Conservation (phyloP, 37 sponge, comb jelly and placozoan genomes). For the Oscarella lobularis region DNA sequence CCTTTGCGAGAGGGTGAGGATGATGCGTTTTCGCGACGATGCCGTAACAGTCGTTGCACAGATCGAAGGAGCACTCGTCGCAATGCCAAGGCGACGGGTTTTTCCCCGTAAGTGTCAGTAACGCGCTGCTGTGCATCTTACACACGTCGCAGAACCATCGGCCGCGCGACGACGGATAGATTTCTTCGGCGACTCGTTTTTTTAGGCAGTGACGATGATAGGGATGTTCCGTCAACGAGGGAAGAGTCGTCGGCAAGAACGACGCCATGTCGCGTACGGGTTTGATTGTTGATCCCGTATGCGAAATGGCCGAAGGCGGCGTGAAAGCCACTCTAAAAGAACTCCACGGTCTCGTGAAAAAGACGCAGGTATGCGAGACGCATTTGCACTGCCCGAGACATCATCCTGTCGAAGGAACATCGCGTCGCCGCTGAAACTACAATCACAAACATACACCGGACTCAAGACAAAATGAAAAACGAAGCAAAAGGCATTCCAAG, state of each 20-base stretch:
- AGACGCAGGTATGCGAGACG: background rate
- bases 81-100: background rate
- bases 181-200: background rate
- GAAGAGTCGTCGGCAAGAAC: background rate
- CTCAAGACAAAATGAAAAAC: background rate
- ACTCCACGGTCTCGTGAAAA: background rate
- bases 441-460: background rate
- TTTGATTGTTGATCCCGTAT: too few relatives aligned
- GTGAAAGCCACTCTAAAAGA: background rate
- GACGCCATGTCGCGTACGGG: background rate
- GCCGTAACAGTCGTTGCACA: background rate
- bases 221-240: background rate
- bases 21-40: background rate
- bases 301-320: too few relatives aligned
- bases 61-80: background rate
- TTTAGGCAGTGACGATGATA: background rate
- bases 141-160: background rate
- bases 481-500: background rate
- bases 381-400: too few relatives aligned
- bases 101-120: background rate
- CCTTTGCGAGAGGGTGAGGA: background rate
- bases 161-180: background rate
- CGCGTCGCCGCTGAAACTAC: background rate
- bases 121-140: background rate
- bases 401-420: too few relatives aligned